Evolutionary conservation across 1,140 invertebrate species (phyloP).

Genomic region (Aphis gossypii): DNA sequence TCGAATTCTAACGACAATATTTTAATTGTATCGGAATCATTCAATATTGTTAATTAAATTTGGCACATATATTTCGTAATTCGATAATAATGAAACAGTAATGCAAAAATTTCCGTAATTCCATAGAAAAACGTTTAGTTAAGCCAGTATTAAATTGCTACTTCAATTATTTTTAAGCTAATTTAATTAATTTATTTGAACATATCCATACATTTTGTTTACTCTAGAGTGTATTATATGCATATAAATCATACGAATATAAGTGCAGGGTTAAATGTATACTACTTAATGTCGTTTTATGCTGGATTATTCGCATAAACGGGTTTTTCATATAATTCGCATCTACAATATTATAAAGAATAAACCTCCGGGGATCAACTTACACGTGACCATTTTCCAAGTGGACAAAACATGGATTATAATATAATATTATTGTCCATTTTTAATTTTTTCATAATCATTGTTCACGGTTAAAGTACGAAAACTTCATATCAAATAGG

Average conservation of each 20-base stretch:
- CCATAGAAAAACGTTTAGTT: neutral
- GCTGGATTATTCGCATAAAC: neutral
- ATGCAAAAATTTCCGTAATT: neutral
- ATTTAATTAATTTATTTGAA: neutral
- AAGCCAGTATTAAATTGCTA: neutral
- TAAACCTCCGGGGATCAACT: neutral
- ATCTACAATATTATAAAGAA: neutral
- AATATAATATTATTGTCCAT: constrained; percentile 8
- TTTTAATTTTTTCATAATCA: neutral
- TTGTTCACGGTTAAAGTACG: neutral
- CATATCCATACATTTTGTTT: no score
- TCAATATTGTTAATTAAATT: neutral
- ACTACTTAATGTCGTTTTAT: neutral
- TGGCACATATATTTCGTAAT: neutral
- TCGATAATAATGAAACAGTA: neutral
- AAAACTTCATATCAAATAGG: neutral
- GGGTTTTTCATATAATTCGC: neutral
- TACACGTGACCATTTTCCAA: constrained; percentile 8
- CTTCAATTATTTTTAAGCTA: neutral
- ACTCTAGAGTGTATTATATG: neutral
- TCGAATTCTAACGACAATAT: neutral
- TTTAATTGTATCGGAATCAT: neutral
- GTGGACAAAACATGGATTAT: neutral
- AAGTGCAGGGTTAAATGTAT: neutral
- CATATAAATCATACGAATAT: neutral